Conservation (phyloP, 2,888 invertebrate species). For the Mythimna loreyi region DNA sequence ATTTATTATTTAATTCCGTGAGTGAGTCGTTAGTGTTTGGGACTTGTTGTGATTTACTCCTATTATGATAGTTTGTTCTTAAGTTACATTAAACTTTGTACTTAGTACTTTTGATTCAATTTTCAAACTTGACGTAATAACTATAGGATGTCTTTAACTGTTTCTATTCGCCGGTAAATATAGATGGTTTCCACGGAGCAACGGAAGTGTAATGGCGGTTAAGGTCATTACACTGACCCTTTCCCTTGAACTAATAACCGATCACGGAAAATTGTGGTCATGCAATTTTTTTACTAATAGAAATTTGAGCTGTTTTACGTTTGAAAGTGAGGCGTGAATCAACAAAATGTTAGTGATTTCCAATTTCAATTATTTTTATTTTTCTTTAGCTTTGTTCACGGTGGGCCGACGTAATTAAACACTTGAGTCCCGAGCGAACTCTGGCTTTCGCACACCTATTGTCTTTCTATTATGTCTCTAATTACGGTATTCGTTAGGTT, state of each 20-base stretch:
- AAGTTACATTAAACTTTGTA: too few relatives aligned
- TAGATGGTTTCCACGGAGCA: not conserved
- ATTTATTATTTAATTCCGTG: constrained; percentile 31
- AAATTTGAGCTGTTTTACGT: not conserved
- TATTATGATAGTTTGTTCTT: too few relatives aligned
- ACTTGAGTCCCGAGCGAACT: too few relatives aligned
- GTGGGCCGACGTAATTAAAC: not conserved
- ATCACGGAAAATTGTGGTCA: constrained; percentile 6
- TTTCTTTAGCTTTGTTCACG: not conserved
- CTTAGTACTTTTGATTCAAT: too few relatives aligned
- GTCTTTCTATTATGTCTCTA: too few relatives aligned
- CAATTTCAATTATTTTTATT: not conserved
- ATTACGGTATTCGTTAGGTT: not conserved
- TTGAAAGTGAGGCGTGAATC: not conserved
- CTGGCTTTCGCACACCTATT: too few relatives aligned
- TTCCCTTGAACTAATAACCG: constrained; percentile 19
- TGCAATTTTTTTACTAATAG: not conserved
- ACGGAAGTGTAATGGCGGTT: not conserved
- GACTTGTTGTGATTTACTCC: not conserved
- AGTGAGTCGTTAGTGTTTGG: not conserved
- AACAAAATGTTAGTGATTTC: not conserved
- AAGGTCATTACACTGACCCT: constrained; percentile 5
- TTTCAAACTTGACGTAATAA: not conserved
- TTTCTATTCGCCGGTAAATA: not conserved
- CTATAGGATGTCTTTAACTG: not conserved